These are phyloP conservation scores for Esox masquinongy DNA, from an alignment of 2,797 vertebrate genomes.

Conservation along the genomic window DNA sequence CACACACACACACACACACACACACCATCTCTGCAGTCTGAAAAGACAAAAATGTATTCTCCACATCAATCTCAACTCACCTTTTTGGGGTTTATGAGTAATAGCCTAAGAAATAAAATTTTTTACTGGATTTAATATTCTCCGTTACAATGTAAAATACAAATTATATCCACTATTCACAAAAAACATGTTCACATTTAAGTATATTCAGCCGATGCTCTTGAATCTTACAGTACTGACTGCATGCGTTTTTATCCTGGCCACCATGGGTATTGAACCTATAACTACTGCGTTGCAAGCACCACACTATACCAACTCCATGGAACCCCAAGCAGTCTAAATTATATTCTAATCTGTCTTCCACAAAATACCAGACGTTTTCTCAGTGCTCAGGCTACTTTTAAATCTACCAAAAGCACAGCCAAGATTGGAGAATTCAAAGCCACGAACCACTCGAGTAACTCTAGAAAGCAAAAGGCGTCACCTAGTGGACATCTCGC, in stretches of 20 bases:
- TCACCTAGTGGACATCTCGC: constrained; percentile 8
- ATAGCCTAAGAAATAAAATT: neutral
- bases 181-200: neutral
- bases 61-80: neutral
- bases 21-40: neutral
- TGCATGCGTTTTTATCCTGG: no score
- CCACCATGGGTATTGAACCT: no score
- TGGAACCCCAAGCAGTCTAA: neutral
- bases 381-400: neutral
- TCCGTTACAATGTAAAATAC: neutral
- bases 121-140: neutral
- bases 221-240: no score
- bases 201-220: no score
- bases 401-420: neutral
- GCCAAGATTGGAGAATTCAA: neutral
- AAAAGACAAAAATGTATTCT: neutral
- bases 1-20: neutral
- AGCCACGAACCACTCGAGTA: neutral
- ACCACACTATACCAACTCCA: no score
- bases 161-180: neutral
- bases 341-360: neutral
- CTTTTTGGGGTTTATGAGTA: neutral
- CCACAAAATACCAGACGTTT: neutral
- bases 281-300: no score
- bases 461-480: neutral